These are phyloP conservation scores for Coilia nasus DNA, from an alignment of 2,797 vertebrate genomes.

Conservation along the genomic window DNA sequence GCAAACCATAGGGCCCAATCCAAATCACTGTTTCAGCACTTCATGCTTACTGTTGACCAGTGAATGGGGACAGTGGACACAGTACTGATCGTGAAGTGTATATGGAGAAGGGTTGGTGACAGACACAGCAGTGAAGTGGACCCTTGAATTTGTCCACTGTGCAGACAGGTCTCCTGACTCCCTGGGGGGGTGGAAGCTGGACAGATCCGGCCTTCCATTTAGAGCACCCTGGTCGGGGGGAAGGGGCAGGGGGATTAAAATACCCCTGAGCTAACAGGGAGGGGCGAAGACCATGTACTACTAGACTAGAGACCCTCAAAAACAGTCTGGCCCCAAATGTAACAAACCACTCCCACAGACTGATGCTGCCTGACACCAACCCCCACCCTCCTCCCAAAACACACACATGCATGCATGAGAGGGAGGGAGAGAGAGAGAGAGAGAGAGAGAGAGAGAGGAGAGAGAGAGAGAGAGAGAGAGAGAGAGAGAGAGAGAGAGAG, in stretches of 20 bases:
- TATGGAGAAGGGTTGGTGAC: background rate
- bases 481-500: background rate
- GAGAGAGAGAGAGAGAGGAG: background rate
- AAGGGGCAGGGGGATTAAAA: conserved; percentile 13
- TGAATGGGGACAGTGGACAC: too few relatives aligned
- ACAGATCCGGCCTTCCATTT: conserved; percentile 5
- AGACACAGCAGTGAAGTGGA: background rate
- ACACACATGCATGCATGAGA: background rate
- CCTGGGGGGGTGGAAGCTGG: background rate
- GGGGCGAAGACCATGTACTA: background rate
- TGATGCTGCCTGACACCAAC: too few relatives aligned
- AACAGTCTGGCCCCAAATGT: conserved; percentile 10
- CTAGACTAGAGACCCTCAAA: background rate
- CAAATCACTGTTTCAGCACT: background rate
- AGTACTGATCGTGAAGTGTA: background rate
- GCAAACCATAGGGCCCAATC: background rate
- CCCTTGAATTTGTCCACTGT: background rate
- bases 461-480: background rate
- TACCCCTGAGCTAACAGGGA: conserved; percentile 18
- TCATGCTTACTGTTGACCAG: background rate
- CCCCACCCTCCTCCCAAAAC: background rate
- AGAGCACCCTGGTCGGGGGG: background rate
- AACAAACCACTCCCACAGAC: background rate
- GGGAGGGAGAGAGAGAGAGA: background rate
- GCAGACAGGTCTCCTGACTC: background rate